Conservation (phyloP, 2,797 vertebrate species). For the Xenops minutus region DNA sequence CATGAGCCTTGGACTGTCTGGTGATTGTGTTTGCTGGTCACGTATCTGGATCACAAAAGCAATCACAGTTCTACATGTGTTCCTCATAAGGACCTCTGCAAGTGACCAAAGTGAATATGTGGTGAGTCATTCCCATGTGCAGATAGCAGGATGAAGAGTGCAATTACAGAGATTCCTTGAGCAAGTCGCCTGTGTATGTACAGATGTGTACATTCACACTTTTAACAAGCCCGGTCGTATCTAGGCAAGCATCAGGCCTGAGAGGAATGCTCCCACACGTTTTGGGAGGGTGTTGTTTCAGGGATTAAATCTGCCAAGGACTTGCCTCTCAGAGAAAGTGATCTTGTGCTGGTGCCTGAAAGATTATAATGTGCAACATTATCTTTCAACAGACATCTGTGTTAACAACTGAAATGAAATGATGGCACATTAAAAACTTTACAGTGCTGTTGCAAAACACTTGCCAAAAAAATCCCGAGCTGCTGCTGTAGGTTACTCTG, state of each 20-base stretch:
- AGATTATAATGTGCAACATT: slow-evolving; percentile 28
- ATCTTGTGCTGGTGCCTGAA: background rate
- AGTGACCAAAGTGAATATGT: slow-evolving; percentile 19
- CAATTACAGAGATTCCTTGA: background rate
- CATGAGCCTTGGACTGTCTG: background rate
- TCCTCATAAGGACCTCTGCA: slow-evolving; percentile 32
- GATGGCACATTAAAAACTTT: slow-evolving; percentile 59
- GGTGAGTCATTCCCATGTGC: background rate
- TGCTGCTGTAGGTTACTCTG: slow-evolving; percentile 42
- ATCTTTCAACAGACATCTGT: slow-evolving; percentile 62
- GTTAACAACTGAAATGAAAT: slow-evolving; percentile 54
- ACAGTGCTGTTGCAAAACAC: slow-evolving; percentile 35
- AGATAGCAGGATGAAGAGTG: background rate
- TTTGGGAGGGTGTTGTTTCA: background rate
- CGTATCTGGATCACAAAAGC: slow-evolving; percentile 21
- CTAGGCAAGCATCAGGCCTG: background rate
- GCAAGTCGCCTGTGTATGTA: background rate
- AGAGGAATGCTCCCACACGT: background rate
- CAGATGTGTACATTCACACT: slow-evolving; percentile 30
- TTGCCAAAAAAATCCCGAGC: slow-evolving; percentile 14
- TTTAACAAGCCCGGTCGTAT: background rate
- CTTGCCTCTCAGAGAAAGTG: background rate
- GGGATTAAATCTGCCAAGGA: slow-evolving; percentile 25
- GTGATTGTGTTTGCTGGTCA: slow-evolving; percentile 24
- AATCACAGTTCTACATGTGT: slow-evolving; percentile 30